These are phyloP conservation scores for Hoplostethus atlanticus DNA, from an alignment of 2,797 vertebrate genomes.

Conservation along the genomic window DNA sequence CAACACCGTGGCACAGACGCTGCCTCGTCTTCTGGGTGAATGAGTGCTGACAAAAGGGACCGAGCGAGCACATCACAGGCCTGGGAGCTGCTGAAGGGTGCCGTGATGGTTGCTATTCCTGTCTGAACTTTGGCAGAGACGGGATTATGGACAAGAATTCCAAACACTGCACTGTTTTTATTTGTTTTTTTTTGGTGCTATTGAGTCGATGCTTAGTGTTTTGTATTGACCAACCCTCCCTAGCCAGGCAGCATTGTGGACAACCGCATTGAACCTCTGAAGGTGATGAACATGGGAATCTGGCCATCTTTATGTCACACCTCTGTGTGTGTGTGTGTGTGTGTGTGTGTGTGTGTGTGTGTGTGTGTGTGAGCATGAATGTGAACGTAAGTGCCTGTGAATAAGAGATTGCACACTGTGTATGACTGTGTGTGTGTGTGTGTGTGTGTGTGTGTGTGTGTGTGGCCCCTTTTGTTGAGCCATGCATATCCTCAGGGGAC, in stretches of 20 bases:
- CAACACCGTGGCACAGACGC: conserved; percentile 75
- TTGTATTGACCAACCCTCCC: conserved; percentile 39
- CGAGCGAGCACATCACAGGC: conserved; percentile 61
- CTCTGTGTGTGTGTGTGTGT: neutral
- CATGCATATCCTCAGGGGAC: conserved; percentile 63
- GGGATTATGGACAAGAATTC: conserved; percentile 69
- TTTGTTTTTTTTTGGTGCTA: conserved; percentile 26
- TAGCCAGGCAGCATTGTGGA: conserved; percentile 54
- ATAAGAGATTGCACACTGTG: conserved; percentile 16
- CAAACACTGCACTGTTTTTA: conserved; percentile 40
- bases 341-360: conserved; percentile 4
- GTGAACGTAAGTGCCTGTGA: conserved; percentile 15
- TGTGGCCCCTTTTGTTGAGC: conserved; percentile 63
- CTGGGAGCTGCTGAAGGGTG: conserved; percentile 63
- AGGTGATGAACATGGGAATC: conserved; percentile 47
- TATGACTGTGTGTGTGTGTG: conserved; percentile 34
- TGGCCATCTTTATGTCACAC: conserved; percentile 9
- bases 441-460: conserved; percentile 32
- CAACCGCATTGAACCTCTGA: conserved; percentile 33
- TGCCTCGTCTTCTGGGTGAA: conserved; percentile 82
- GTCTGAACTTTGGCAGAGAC: conserved; percentile 55
- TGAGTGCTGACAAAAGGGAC: conserved; percentile 79
- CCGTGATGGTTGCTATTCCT: conserved; percentile 61
- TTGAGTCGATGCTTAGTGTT: conserved; percentile 57
- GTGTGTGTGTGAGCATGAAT: conserved; percentile 4